phyloP scores from a whole-genome alignment of 2,113 vertebrate species.

The Beaufortia kweichowensis region DNA sequence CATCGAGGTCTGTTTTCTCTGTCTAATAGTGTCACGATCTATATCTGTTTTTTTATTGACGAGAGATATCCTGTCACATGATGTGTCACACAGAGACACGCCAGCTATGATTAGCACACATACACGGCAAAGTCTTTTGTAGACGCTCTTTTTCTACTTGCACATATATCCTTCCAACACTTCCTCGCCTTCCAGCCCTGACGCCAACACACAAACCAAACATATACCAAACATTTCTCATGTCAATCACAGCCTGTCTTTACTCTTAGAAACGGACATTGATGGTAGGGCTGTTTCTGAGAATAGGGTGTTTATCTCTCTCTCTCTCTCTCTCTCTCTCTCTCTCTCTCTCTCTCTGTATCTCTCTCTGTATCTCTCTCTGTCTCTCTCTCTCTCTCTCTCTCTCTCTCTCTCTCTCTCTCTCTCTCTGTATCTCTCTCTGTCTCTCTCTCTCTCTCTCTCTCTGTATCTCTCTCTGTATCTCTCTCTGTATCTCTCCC shows the following conservation, averaged over 20 bases:
- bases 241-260: constrained; percentile 25
- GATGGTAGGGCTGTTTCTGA: constrained; percentile 15
- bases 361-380: constrained; percentile 56
- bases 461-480: constrained; percentile 66
- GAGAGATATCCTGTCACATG: constrained; percentile 41
- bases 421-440: constrained; percentile 65
- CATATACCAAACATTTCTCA: not conserved
- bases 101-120: constrained; percentile 30
- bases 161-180: not conserved
- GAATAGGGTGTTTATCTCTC: constrained; percentile 32
- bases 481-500: no score
- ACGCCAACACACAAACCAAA: not conserved
- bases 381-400: no score
- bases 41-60: constrained; percentile 48
- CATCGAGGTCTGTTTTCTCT: not conserved
- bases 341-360: constrained; percentile 55
- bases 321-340: constrained; percentile 49
- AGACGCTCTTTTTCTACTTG: not conserved
- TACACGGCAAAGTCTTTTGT: not conserved
- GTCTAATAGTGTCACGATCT: not conserved
- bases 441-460: constrained; percentile 50
- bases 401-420: no score
- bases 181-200: constrained; percentile 20
- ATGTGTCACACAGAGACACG: constrained; percentile 52
- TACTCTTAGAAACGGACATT: not conserved